These are phyloP conservation scores for Lithophane leautieri DNA, from an alignment of 2,888 invertebrate species.

Conservation along the genomic window DNA sequence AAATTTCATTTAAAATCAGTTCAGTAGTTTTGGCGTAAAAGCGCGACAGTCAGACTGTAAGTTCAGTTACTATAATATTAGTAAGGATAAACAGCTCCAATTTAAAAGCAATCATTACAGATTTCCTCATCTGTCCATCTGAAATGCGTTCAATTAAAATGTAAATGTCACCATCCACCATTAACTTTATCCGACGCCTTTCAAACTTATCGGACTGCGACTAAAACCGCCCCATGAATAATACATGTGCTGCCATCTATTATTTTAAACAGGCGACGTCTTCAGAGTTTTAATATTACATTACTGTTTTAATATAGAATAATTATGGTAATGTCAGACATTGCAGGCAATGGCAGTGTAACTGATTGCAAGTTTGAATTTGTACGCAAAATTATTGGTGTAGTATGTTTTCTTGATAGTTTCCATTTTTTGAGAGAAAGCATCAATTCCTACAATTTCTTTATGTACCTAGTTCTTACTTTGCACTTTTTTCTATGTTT, in stretches of 20 bases:
- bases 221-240: conserved; percentile 81
- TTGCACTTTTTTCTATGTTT: neutral
- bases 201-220: conserved; percentile 80
- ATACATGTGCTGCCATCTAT: conserved; percentile 84
- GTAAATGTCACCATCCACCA: conserved; percentile 77
- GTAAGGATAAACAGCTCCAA: neutral
- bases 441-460: neutral
- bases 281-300: conserved; percentile 78
- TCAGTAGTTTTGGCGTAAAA: no score
- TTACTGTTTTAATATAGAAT: conserved; percentile 72
- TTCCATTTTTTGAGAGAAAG: neutral
- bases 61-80: no score
- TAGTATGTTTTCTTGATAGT: conserved; percentile 9
- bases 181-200: conserved; percentile 74
- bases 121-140: conserved; percentile 66
- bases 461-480: neutral
- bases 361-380: conserved; percentile 57
- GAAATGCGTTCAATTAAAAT: conserved; percentile 82
- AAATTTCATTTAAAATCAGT: no score
- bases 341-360: conserved; percentile 61
- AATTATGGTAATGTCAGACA: conserved; percentile 67
- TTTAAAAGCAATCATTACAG: conserved; percentile 68
- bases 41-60: no score
- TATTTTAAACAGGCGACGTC: conserved; percentile 83
- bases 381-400: conserved; percentile 32